A percentile compares a stretch with the other conserved stretches of the same genome.
Conservation (phyloP, 2,888 invertebrate species). For the Meganola albula region DNA sequence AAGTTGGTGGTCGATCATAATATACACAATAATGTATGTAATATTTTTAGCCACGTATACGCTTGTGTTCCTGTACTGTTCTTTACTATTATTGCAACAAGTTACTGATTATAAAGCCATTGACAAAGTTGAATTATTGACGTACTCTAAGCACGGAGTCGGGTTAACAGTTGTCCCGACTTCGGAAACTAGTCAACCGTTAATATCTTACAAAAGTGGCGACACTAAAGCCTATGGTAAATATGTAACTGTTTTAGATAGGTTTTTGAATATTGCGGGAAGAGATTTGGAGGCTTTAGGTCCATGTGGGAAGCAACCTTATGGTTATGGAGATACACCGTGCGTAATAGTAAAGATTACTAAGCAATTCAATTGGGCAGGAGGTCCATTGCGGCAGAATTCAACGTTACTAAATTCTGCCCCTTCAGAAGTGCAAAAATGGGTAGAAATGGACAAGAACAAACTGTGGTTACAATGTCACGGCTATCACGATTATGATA, state of each 20-base stretch:
- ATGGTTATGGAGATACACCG: constrained; percentile 56
- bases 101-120: constrained; percentile 25
- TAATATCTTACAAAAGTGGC: constrained; percentile 54
- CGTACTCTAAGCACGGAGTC: constrained; percentile 44
- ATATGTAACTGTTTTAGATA: constrained; percentile 50
- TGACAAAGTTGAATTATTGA: constrained; percentile 31
- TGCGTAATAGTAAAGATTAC: constrained; percentile 62
- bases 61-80: constrained; percentile 41
- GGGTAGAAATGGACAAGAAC: constrained; percentile 39
- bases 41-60: constrained; percentile 50
- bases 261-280: constrained; percentile 36
- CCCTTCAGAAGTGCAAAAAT: constrained; percentile 43
- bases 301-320: constrained; percentile 53
- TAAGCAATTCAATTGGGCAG: constrained; percentile 53
- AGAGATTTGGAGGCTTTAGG: constrained; percentile 40
- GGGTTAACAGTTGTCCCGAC: constrained; percentile 57
- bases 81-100: constrained; percentile 39
- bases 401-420: constrained; percentile 31
- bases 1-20: constrained; percentile 46
- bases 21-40: constrained; percentile 50
- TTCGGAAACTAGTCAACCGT: constrained; percentile 37
- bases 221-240: constrained; percentile 41
- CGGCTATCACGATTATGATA: constrained; percentile 55
- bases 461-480: constrained; percentile 54
- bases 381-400: constrained; percentile 40